Evolutionary conservation across 2,888 invertebrate genomes (phyloP).

Genomic region (Heliconius hortense): DNA sequence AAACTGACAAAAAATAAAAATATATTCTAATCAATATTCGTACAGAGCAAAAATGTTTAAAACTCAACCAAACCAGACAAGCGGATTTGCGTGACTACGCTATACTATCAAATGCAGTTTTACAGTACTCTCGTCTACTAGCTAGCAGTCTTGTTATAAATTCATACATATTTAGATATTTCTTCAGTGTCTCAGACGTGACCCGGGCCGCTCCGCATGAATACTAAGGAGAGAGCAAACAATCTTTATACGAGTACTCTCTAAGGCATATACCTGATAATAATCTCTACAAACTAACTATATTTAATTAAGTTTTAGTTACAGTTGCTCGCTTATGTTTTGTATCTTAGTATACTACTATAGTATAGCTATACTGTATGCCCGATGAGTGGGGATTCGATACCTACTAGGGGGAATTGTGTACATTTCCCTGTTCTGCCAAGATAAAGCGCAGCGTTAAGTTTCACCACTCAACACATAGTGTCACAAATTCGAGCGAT

Average conservation of each 20-base stretch:
- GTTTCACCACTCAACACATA: not conserved
- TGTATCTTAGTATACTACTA: too few species aligned
- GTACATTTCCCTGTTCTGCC: too few species aligned
- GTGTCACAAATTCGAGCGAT: not conserved
- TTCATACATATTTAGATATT: constrained; percentile 43
- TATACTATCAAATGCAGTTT: constrained; percentile 10
- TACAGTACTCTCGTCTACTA: constrained; percentile 1
- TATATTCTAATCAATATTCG: not conserved
- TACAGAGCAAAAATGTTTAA: not conserved
- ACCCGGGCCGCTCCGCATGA: constrained; percentile 46
- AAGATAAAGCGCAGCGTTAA: not conserved
- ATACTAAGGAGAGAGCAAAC: constrained; percentile 45
- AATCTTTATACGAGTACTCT: constrained; percentile 17
- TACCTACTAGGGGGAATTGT: too few species aligned
- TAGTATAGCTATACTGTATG: too few species aligned
- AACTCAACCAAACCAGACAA: constrained; percentile 9
- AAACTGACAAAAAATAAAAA: not conserved
- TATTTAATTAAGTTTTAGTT: constrained; percentile 14
- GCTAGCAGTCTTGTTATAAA: constrained; percentile 42
- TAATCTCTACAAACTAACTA: constrained; percentile 14
- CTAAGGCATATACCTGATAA: constrained; percentile 17
- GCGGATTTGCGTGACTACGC: constrained; percentile 1
- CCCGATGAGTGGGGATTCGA: too few species aligned
- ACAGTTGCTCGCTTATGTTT: not conserved
- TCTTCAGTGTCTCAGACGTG: constrained; percentile 46